phyloP scores from a whole-genome alignment of 2,797 vertebrate genomes.

The Chelon labrosus region DNA sequence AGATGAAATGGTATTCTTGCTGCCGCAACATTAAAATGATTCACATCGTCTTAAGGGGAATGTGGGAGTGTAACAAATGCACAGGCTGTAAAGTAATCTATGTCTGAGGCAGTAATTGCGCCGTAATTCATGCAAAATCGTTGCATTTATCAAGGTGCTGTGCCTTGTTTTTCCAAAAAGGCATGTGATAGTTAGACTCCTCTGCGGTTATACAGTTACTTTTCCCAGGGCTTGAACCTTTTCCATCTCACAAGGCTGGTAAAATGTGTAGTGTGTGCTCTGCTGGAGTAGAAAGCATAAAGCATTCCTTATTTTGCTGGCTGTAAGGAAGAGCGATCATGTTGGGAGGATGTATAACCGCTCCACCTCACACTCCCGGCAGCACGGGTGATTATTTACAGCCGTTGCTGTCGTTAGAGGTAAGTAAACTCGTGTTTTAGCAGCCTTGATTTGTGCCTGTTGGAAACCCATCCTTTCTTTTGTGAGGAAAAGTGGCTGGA shows the following conservation, averaged over 20 bases:
- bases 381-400: conserved; percentile 86
- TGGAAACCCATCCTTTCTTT: conserved; percentile 84
- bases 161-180: conserved; percentile 45
- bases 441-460: conserved; percentile 84
- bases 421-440: conserved; percentile 88
- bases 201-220: conserved; percentile 38
- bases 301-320: conserved; percentile 63
- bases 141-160: conserved; percentile 33
- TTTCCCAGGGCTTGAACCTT: conserved; percentile 52
- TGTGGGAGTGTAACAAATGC: conserved; percentile 42
- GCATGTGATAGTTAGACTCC: conserved; percentile 16
- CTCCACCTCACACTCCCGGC: conserved; percentile 72
- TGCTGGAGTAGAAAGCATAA: conserved; percentile 60
- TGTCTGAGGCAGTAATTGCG: conserved; percentile 38
- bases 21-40: conserved; percentile 77
- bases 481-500: conserved; percentile 83
- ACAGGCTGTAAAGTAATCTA: conserved; percentile 45
- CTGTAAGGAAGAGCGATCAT: conserved; percentile 80
- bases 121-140: conserved; percentile 48
- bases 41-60: conserved; percentile 64
- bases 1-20: conserved; percentile 78
- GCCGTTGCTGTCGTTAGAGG: conserved; percentile 77
- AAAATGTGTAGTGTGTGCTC: conserved; percentile 49
- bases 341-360: conserved; percentile 71
- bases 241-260: conserved; percentile 54